phyloP scores from a whole-genome alignment of 1,140 invertebrate species.

The Paraescarpia echinospica region DNA sequence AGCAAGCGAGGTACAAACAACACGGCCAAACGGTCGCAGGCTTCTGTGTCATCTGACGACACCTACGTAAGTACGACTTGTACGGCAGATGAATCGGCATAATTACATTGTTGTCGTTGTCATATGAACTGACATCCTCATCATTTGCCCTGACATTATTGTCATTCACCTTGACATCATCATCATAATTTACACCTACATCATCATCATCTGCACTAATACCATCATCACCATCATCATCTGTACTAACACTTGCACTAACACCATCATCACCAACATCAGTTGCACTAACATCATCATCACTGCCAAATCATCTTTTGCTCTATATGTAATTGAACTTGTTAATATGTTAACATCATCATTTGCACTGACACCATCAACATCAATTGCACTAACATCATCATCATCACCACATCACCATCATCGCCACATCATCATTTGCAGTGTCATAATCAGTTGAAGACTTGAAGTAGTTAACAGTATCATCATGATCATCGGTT shows the following conservation, averaged over 20 bases:
- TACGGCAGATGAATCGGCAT: neutral
- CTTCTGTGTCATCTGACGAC: neutral
- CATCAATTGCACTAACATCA: neutral
- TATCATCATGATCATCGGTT: too few relatives aligned
- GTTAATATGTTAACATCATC: too few relatives aligned
- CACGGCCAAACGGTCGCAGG: neutral
- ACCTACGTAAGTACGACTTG: neutral
- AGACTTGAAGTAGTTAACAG: too few relatives aligned
- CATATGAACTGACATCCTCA: neutral
- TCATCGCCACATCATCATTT: too few relatives aligned
- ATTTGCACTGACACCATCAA: too few relatives aligned
- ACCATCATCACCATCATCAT: neutral
- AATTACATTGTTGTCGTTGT: neutral
- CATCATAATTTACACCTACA: neutral
- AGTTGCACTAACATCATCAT: neutral
- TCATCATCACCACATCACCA: too few relatives aligned
- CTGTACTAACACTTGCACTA: too few relatives aligned
- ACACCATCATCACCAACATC: neutral
- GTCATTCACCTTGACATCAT: neutral
- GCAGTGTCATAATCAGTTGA: too few relatives aligned
- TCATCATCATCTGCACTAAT: neutral
- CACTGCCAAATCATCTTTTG: too few relatives aligned
- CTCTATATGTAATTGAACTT: too few relatives aligned
- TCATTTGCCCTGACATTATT: neutral
- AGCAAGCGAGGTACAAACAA: neutral